A percentile compares a stretch with the other conserved stretches of the same genome.
These are phyloP conservation scores for Microtus richardsoni DNA, from an alignment of 2,113 vertebrate genomes.

Conservation along the genomic window DNA sequence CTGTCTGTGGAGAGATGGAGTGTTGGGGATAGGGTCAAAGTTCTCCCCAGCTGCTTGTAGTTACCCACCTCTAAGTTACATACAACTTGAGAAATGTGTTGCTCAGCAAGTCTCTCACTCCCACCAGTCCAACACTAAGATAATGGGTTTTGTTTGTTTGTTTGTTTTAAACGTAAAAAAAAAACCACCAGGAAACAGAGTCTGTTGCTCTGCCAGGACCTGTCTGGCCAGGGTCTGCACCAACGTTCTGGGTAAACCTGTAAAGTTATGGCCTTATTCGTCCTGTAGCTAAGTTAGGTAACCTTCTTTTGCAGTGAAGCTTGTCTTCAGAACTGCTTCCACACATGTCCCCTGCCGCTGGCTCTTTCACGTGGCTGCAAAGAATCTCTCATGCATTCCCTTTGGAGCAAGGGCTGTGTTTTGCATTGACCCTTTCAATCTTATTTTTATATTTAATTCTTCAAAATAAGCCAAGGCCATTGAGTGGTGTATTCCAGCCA, in stretches of 20 bases:
- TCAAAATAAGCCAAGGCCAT: background rate
- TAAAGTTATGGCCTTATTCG: background rate
- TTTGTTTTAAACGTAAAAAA: too few relatives aligned
- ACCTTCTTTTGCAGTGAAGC: background rate
- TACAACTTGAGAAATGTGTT: background rate
- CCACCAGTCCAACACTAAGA: background rate
- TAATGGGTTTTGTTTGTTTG: too few relatives aligned
- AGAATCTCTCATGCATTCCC: background rate
- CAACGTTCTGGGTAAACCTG: background rate
- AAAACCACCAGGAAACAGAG: background rate
- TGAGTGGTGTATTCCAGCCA: background rate
- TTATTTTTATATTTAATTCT: slow-evolving; percentile 10
- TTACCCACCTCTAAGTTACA: background rate
- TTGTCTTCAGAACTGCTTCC: background rate
- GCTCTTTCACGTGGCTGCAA: too few relatives aligned
- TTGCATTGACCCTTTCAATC: background rate
- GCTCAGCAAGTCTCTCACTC: background rate
- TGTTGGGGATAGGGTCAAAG: background rate
- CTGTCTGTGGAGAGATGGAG: background rate
- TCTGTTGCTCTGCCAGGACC: background rate
- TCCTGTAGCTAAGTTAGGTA: background rate
- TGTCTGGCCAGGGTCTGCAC: background rate
- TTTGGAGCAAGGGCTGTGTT: background rate
- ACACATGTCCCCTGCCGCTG: background rate
- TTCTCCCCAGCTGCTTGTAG: background rate